Conservation (phyloP, 2,797 vertebrate species). For the Neosalanx taihuensis region DNA sequence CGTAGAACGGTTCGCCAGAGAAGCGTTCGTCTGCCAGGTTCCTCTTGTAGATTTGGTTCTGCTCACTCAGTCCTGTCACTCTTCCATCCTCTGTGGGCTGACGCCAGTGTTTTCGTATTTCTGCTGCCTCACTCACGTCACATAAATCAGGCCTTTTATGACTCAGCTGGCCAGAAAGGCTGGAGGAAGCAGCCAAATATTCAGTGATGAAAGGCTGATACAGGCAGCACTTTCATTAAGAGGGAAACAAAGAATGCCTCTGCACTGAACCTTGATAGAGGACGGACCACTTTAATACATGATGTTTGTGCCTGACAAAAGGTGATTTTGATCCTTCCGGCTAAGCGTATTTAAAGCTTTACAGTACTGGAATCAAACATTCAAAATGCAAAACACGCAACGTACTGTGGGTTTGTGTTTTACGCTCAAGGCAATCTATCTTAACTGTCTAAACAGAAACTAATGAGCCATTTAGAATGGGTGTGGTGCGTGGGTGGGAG, state of each 20-base stretch:
- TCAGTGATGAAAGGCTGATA: slow-evolving; percentile 49
- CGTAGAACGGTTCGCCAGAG: not conserved
- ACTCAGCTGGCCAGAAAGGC: slow-evolving; percentile 67
- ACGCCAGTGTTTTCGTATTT: slow-evolving; percentile 53
- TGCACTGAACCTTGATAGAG: slow-evolving; percentile 62
- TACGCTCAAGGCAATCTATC: not conserved
- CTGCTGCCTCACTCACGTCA: slow-evolving; percentile 54
- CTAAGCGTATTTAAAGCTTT: no score
- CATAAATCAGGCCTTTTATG: slow-evolving; percentile 68
- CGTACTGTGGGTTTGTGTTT: no score
- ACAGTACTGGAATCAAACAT: no score
- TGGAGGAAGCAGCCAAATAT: slow-evolving; percentile 62
- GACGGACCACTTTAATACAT: slow-evolving; percentile 44
- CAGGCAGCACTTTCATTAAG: slow-evolving; percentile 27
- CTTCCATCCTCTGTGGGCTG: slow-evolving; percentile 49
- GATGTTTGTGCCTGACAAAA: not conserved
- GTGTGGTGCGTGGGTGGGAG: not conserved
- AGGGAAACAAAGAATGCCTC: slow-evolving; percentile 21
- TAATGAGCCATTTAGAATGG: not conserved
- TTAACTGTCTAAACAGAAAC: not conserved
- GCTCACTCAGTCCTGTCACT: slow-evolving; percentile 36
- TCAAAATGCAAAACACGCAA: no score
- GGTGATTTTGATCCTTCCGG: not conserved
- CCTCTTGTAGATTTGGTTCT: slow-evolving; percentile 46
- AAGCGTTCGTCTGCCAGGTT: not conserved